Evolutionary conservation across 2,113 vertebrate genomes (phyloP), one percentile per base, ranked within the genome.

Genomic region (Eulemur macaco): DNA sequence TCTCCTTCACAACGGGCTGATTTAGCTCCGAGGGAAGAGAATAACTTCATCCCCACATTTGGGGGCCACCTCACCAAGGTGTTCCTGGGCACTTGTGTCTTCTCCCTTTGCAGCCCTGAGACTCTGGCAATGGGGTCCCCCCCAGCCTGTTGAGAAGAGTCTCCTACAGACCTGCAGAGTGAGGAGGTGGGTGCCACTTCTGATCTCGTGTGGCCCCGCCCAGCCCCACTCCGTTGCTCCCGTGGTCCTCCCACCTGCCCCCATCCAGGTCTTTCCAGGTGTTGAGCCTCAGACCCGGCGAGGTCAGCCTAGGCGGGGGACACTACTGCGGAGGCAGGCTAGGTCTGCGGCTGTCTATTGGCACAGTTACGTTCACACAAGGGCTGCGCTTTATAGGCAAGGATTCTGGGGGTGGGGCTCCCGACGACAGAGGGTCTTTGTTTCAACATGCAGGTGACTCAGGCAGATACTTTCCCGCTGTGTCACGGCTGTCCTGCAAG

Each of bases 131-230:
- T 8, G 37, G 23, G 31, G 52, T 39, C 31, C 39, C 31, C 23
- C 12, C 23, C 27, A 47, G 76, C 31, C 84, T 52, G 39, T 2
- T 17, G 56, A 60, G 60, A 18, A 60, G 37, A 10, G 39, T 17
- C 47, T 37, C 8, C 14, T 23, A 29, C 68, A 45, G 25, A 23
- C 63, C 39, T 5, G 29, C 2, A 21, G 3, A 1, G 34, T 3
- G 39, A 86, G 45, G 81, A 8, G 23, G 54, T 10, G 18, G 4
- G 29, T 1, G 27, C 83, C 63, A 69, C 52, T 63, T 63, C 12
- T 20, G 71, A 11, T 29, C 52, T 37, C 1, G 0, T 13, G 45
- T 34, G 25, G 12, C 50, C 6, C 10, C 0, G 27, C 18, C n/a
- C 25, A 66, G 31, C 21, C 25, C 31, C 3, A 14, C 29, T 34